Evolutionary conservation across 2,113 vertebrate genomes (phyloP).

Genomic region (Aspidoscelis tigris): DNA sequence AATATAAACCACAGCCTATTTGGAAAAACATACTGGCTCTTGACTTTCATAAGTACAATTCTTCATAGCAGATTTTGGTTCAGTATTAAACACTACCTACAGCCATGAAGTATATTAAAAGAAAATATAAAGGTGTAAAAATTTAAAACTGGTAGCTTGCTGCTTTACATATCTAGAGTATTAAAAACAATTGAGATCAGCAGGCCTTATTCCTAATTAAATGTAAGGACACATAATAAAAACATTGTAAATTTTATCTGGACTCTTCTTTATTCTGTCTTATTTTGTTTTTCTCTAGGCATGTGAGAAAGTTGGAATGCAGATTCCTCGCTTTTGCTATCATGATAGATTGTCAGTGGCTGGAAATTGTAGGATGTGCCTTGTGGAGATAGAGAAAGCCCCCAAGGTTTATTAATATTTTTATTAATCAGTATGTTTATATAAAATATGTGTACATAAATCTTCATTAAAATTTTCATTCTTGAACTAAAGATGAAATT

Average conservation of each 20-base stretch:
- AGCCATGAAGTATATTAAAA: too few relatives aligned
- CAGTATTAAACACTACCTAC: background rate
- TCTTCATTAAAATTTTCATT: too few relatives aligned
- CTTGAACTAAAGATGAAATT: too few relatives aligned
- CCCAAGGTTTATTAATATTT: constrained; percentile 83
- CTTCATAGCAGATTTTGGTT: background rate
- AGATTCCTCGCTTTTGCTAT: constrained; percentile 96
- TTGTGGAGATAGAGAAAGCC: constrained; percentile 95
- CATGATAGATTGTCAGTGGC: constrained; percentile 94
- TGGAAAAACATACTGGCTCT: background rate
- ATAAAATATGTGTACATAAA: too few relatives aligned
- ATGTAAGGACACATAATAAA: background rate
- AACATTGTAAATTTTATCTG: background rate
- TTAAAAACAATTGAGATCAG: background rate
- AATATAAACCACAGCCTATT: background rate
- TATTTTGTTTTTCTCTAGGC: constrained; percentile 73
- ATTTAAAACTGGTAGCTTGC: background rate
- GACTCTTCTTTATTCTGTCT: constrained; percentile 7
- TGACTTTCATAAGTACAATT: background rate
- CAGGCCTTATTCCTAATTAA: background rate
- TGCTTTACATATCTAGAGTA: background rate
- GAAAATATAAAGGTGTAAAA: background rate
- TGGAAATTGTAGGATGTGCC: constrained; percentile 96
- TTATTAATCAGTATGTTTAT: too few relatives aligned
- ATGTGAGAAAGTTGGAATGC: constrained; percentile 92